Conservation (phyloP, 2,797 vertebrate genomes). For the Harpagifer antarcticus region DNA sequence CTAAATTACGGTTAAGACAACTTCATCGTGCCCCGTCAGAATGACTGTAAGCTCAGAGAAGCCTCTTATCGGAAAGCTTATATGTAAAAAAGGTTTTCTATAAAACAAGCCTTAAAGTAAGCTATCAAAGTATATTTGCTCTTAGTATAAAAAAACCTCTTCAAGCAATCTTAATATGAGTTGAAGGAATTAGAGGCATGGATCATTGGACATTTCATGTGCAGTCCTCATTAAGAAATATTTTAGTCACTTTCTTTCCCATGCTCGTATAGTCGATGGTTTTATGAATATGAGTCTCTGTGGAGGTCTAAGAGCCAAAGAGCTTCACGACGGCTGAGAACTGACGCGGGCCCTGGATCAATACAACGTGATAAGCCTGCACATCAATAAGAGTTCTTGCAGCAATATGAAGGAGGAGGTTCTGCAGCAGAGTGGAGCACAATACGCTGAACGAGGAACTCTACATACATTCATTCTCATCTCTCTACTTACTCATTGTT, state of each 20-base stretch:
- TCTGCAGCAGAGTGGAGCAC: slow-evolving; percentile 16
- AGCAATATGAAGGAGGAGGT: slow-evolving; percentile 14
- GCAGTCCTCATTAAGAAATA: slow-evolving; percentile 23
- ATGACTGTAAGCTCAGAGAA: too few species aligned
- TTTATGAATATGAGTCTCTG: slow-evolving; percentile 11
- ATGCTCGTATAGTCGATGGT: not conserved
- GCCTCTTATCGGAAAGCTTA: too few species aligned
- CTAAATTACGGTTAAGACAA: too few species aligned
- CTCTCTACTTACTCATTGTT: slow-evolving; percentile 43
- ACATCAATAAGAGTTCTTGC: slow-evolving; percentile 38
- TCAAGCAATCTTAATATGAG: not conserved
- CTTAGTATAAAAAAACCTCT: too few species aligned
- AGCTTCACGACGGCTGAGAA: not conserved
- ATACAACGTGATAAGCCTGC: slow-evolving; percentile 41
- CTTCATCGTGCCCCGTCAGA: too few species aligned
- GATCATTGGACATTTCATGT: slow-evolving; percentile 20
- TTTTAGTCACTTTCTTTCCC: not conserved
- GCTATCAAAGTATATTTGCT: not conserved
- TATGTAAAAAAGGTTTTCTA: not conserved
- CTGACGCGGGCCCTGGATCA: slow-evolving; percentile 22
- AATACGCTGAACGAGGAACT: not conserved
- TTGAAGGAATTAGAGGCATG: not conserved
- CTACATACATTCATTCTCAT: slow-evolving; percentile 24
- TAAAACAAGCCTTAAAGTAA: not conserved
- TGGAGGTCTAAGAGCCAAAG: slow-evolving; percentile 21